Conservation (phyloP, 2,797 vertebrate species). For the Nyctalus aviator region DNA sequence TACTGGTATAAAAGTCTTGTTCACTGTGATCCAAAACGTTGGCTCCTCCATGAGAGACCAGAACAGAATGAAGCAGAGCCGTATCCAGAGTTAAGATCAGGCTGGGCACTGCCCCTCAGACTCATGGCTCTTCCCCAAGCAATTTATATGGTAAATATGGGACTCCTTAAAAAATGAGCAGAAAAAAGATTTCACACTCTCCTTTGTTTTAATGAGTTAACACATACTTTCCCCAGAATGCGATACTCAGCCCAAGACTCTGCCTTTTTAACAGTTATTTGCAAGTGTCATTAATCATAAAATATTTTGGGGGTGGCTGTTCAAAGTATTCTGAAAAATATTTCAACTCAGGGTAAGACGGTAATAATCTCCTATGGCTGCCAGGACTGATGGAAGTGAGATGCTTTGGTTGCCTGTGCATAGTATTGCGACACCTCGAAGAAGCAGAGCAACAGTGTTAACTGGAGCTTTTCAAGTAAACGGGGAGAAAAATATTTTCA, state of each 20-base stretch:
- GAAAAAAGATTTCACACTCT: conserved; percentile 67
- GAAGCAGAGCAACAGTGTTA: not conserved
- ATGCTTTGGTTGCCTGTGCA: not conserved
- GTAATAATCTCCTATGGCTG: not conserved
- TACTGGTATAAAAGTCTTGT: not conserved
- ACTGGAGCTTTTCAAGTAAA: conserved; percentile 44
- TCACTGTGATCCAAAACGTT: not conserved
- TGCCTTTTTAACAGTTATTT: not conserved
- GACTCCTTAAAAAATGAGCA: not conserved
- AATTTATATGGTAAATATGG: not conserved
- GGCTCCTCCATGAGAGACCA: not conserved
- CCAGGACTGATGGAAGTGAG: not conserved
- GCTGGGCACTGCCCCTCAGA: not conserved
- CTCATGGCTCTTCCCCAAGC: not conserved
- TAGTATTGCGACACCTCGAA: not conserved
- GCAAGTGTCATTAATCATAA: conserved; percentile 59
- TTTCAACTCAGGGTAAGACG: not conserved
- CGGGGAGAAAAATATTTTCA: conserved; percentile 30
- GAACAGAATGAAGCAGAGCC: not conserved
- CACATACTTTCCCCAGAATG: conserved; percentile 64
- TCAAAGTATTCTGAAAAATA: not conserved
- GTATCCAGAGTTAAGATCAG: not conserved
- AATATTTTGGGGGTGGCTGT: not conserved
- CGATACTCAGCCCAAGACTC: not conserved
- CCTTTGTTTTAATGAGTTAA: conserved; percentile 72